Base-by-base conservation (phyloP, 2,888 invertebrate species). In the Calephelis perditalis region DNA sequence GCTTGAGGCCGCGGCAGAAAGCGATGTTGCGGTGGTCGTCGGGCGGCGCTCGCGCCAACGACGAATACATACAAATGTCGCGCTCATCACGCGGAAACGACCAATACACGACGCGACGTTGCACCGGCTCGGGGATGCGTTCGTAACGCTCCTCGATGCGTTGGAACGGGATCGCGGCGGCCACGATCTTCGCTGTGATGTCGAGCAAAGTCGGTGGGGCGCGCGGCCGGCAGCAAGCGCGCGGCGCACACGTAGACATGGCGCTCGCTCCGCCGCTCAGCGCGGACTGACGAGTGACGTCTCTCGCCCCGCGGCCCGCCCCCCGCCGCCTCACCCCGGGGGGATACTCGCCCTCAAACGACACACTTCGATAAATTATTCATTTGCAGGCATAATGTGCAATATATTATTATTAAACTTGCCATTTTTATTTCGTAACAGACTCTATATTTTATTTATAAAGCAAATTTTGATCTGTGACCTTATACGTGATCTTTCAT, bases 31-130 rank as follows among this genome's bases (percentile, higher is more conserved):
- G 94, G 82, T 94, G 94, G 89, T 96, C 96, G 78, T 92, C 92
- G 71, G 91, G 89, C 67, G 91, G 90, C 81, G 91, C 91, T 66
- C 91, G 84, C 77, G 90, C 90, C 86, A 96, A 92, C 71, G 96
- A 96, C 73, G 96, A 96, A 91, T 97, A 97, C 96, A 96, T 96
- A 88, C 95, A 95, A 82, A 97, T 96, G 90, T 96, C 96, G 78
- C 95, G 92, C 86, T 96, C 96, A 81, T 96, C 95, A 76, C 96
- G 91, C 71, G 96, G 97, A 90, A 96, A 96, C 69, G 96, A 96
- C 96, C 96, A 96, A 91, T 93, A 96, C 78, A 96, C 96, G 82
- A 96, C 95, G 78, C 96, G 92, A 72, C 95, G 92, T 86, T 96
- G 96, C 81, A 96, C 96, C 70, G 96, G 96, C 83, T 96, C 96